Evolutionary conservation across 2,797 vertebrate species (phyloP).

Genomic region (Apodemus agrarius): DNA sequence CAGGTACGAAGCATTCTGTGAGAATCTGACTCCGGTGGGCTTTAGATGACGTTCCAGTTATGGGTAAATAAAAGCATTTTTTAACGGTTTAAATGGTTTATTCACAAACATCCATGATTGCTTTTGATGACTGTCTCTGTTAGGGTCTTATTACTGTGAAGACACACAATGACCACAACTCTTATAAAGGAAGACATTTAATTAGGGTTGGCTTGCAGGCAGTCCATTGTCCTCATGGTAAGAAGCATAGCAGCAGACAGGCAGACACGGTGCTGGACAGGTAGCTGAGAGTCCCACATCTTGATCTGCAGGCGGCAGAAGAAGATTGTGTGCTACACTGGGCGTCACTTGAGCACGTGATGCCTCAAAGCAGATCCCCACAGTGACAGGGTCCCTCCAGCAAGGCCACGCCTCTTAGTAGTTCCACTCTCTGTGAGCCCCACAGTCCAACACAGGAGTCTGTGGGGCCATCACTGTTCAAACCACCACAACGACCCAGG

Average conservation of each 20-base stretch:
- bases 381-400: not conserved
- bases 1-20: not conserved
- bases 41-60: not conserved
- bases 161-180: not conserved
- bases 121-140: not conserved
- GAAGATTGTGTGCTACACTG: not conserved
- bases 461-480: not conserved
- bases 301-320: not conserved
- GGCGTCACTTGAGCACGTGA: not conserved
- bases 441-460: not conserved
- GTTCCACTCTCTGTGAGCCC: not conserved
- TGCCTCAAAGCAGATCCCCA: not conserved
- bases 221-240: not conserved
- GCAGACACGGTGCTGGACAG: not conserved
- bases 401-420: not conserved
- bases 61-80: not conserved
- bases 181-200: not conserved
- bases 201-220: not conserved
- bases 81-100: not conserved
- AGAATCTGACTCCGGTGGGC: not conserved
- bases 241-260: fast-evolving
- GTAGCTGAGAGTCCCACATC: not conserved
- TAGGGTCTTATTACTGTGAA: not conserved
- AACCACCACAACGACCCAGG: not conserved
- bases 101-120: not conserved